Evolutionary conservation across 2,113 vertebrate genomes (phyloP), one percentile per base, ranked within the genome.

Genomic region (Sinocyclocheilus anophthalmus): DNA sequence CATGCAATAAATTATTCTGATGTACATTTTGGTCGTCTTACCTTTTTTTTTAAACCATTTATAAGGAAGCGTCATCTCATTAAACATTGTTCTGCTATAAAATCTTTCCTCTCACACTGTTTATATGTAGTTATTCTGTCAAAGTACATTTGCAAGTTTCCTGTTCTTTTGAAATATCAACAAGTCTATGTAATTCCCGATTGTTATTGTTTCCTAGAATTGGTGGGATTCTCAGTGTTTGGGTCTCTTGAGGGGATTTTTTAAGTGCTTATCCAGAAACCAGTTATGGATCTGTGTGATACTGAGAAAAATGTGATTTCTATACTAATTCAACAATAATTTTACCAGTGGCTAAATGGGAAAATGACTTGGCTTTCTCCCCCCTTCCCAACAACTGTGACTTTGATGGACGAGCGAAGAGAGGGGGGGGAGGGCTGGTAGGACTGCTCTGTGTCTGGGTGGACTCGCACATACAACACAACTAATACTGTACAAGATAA

Each of bases 1-100:
- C 89, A 88, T 93, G 94, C 94, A 95, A 96, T 96, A 96, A 95
- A 96, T 95, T 93, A 95, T 95, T 95, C 94, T 96, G 61, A 93
- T 91, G 87, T 91, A 93, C 10, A 20, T 42, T 55, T 5, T n/a
- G 30, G 39, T 76, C 22, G 26, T 72, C 55, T 80, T 24, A 45
- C 42, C 0, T 33, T 55, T 84, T 33, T 33, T 0, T 70, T 39
- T 20, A 3, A 8, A 42, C 42, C 42, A 42, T 45, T 45, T 45
- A 10, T 6, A 3, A 20, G 3, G 5, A 48, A 42, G 0, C 6
- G 0, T 16, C 42, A 45, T 45, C 42, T 8, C 0, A 24, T 24
- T 14, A 75, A 75, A 48, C 22, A 14, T 45, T 72, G 20, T 39
- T 72, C 33, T 72, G 67, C 8, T 18, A 1, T 39, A 22, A 39